These are phyloP conservation scores for Pseudomugil tenellus DNA, from an alignment of 2,797 vertebrate genomes.

Conservation along the genomic window DNA sequence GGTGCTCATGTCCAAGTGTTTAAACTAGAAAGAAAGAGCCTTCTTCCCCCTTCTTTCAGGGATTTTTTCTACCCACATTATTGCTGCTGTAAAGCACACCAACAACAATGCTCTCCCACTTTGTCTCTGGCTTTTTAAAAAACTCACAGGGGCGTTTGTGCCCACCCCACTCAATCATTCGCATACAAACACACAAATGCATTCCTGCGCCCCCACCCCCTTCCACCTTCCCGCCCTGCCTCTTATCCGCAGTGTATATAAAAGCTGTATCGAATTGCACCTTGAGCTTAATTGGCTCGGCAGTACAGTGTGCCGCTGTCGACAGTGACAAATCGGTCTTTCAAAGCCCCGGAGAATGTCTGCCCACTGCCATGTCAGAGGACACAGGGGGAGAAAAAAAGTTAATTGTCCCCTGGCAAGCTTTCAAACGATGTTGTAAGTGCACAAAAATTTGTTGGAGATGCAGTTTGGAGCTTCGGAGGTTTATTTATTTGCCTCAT, in stretches of 20 bases:
- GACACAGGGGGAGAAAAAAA: conserved; percentile 69
- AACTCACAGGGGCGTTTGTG: conserved; percentile 31
- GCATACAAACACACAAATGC: conserved; percentile 64
- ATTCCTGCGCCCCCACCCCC: conserved; percentile 26
- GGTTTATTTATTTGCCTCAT: conserved; percentile 77
- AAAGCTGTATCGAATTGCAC: conserved; percentile 84
- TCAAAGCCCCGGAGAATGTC: conserved; percentile 76
- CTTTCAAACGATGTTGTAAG: conserved; percentile 75
- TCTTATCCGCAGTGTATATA: conserved; percentile 79
- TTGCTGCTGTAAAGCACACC: conserved; percentile 61
- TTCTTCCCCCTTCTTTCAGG: conserved; percentile 22
- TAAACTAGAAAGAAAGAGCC: conserved; percentile 55
- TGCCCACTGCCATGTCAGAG: conserved; percentile 68
- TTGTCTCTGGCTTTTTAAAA: conserved; percentile 53
- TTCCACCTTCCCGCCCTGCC: conserved; percentile 32
- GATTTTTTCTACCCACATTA: conserved; percentile 51
- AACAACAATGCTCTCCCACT: conserved; percentile 72
- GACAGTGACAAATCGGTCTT: conserved; percentile 83
- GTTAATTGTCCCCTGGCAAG: conserved; percentile 78
- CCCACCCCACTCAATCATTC: conserved; percentile 62
- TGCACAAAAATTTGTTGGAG: conserved; percentile 69
- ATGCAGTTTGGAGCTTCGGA: conserved; percentile 46
- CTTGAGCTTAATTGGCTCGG: conserved; percentile 82
- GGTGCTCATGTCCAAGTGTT: conserved; percentile 68
- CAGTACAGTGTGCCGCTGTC: conserved; percentile 78